Conservation (phyloP, 2,113 vertebrate genomes). For the Brachionichthys hirsutus region DNA sequence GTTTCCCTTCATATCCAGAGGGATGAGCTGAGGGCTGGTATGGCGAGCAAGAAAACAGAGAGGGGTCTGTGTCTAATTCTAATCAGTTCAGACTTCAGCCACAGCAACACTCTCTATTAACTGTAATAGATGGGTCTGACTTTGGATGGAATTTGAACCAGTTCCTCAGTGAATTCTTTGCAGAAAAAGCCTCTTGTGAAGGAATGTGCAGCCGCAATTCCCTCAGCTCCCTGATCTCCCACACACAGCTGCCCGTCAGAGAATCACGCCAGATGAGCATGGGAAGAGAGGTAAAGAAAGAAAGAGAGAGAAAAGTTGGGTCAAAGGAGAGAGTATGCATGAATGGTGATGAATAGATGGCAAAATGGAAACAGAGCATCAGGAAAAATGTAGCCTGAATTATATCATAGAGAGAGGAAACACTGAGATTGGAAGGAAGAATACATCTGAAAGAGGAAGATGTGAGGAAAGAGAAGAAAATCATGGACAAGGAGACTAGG, state of each 20-base stretch:
- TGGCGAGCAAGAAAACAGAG: constrained; percentile 31
- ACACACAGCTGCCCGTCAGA: constrained; percentile 68
- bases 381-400: constrained; percentile 20
- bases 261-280: constrained; percentile 36
- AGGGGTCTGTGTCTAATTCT: constrained; percentile 47
- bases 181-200: constrained; percentile 64
- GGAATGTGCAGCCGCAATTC: constrained; percentile 74
- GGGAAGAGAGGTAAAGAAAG: constrained; percentile 17
- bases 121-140: constrained; percentile 47
- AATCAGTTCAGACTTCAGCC: constrained; percentile 62
- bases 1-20: constrained; percentile 59
- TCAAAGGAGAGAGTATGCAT: constrained; percentile 29
- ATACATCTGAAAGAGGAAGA: constrained; percentile 37
- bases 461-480: constrained; percentile 24
- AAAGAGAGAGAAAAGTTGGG: constrained; percentile 22
- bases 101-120: constrained; percentile 57
- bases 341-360: constrained; percentile 28
- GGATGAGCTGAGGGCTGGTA: constrained; percentile 41
- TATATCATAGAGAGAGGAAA: constrained; percentile 9
- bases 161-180: constrained; percentile 52
- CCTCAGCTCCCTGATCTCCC: constrained; percentile 56
- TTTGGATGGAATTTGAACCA: constrained; percentile 71
- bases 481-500: constrained; percentile 23
- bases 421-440: constrained; percentile 25
- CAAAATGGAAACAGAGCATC: not conserved